These are phyloP conservation scores for human (Homo sapiens) DNA, from an alignment of 2,113 vertebrate genomes.

Conservation along the genomic window DNA sequence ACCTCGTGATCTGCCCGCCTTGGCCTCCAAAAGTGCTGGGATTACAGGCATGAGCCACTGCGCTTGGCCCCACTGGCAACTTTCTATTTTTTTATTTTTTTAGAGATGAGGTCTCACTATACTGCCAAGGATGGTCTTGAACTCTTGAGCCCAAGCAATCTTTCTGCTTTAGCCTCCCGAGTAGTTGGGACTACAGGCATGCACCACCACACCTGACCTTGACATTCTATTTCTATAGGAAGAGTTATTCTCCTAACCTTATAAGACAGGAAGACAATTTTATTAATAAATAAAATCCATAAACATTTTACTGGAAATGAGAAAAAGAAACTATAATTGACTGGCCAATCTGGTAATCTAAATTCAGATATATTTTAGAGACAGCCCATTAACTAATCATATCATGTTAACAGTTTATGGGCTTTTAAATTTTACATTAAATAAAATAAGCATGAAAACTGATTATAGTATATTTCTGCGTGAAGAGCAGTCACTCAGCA, in stretches of 20 bases:
- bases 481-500: neutral
- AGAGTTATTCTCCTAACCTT: constrained; percentile 11
- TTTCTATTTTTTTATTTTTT: neutral
- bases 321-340: constrained; percentile 16
- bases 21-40: no score
- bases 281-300: constrained; percentile 38
- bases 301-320: constrained; percentile 38
- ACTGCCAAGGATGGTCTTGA: neutral
- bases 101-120: neutral
- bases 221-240: neutral
- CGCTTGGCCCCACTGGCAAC: neutral
- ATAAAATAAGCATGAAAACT: constrained; percentile 22
- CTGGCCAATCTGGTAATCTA: neutral
- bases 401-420: neutral
- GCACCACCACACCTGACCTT: neutral
- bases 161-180: neutral
- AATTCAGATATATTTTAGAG: neutral
- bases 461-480: neutral
- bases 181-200: neutral
- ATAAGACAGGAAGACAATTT: neutral
- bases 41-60: no score
- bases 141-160: neutral
- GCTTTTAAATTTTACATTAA: neutral
- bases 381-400: neutral
- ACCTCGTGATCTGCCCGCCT: no score